Evolutionary conservation across 2,888 invertebrate genomes (phyloP), one percentile per base, ranked within the genome.

Genomic region (Strigamia crassipes): DNA sequence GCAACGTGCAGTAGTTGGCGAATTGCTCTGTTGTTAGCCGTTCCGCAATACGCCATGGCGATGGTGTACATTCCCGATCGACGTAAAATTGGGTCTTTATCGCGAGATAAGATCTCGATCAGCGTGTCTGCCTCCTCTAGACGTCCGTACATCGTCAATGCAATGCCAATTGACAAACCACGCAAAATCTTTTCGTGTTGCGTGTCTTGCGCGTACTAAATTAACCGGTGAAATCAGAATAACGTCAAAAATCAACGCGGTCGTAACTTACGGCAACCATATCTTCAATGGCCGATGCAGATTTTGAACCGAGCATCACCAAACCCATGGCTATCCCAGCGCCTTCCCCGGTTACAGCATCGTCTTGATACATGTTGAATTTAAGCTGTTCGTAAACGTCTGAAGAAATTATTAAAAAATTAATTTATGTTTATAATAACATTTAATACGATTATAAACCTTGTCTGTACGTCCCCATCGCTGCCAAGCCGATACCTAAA

Each of bases 301-400:
- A 92, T 87, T 97, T 94, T 0, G 98, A 97, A 1, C 99, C 99
- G 85, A 99, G 89, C 99, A 99, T 99, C 0, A 99, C 97, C 92
- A 99, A 94, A 78, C 99, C 99, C 97, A 99, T 99, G 0, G 97
- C 97, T 85, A 99, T 94, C 83, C 98, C 99, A 38, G 99, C 99
- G 8, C 99, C 98, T 89, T 99, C 99, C 38, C 99, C 99, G 31
- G 98, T 97, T 0, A 99, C 96, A 0, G 99, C 99, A 89, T 99
- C 99, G 88, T 99, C 99, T 86, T 98, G 97, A 86, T 97, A 98
- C 83, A 99, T 90, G 89, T 97, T 97, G 87, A 96, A 96, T 87
- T 98, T 98, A 12, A 99, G 90, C 87, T 97, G 96, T 86, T 97
- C 97, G 87, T 99, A 99, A 8, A 97, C 93, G 89, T 98, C 97